A percentile compares a stretch with the other conserved stretches of the same genome.
phyloP scores from a whole-genome alignment of 1,140 invertebrate genomes.

The Ephestia elutella region DNA sequence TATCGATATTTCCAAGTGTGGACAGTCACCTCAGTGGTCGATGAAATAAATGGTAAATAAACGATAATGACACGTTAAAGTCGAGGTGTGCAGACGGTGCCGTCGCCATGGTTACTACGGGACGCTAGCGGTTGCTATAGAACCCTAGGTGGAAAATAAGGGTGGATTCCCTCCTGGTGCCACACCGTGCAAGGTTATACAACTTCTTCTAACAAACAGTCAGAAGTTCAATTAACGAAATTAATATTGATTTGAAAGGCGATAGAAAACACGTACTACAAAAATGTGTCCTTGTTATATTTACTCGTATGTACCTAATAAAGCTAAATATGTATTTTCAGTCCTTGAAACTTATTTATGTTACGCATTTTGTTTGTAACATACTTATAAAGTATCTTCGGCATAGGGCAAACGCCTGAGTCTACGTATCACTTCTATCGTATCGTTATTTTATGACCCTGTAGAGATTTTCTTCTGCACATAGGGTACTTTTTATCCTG shows the following conservation, averaged over 20 bases:
- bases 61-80: constrained; percentile 23
- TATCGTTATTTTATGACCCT: too few species aligned
- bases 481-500: too few species aligned
- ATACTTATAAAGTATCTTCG: too few species aligned
- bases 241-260: constrained; percentile 20
- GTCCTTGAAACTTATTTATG: neutral
- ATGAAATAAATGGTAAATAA: constrained; percentile 38
- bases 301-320: neutral
- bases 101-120: constrained; percentile 22
- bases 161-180: constrained; percentile 17
- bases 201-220: constrained; percentile 14
- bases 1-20: constrained; percentile 14
- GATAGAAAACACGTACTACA: neutral
- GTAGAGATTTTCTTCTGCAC: too few species aligned
- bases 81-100: constrained; percentile 15
- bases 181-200: constrained; percentile 31
- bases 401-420: too few species aligned
- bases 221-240: constrained; percentile 17
- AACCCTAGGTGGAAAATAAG: neutral
- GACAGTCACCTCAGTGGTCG: constrained; percentile 19
- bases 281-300: neutral
- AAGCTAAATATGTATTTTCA: neutral
- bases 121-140: constrained; percentile 18
- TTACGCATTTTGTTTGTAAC: neutral
- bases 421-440: too few species aligned